Evolutionary conservation across 2,888 invertebrate genomes (phyloP), one percentile per base, ranked within the genome.

Genomic region (Pristionchus entomophagus): DNA sequence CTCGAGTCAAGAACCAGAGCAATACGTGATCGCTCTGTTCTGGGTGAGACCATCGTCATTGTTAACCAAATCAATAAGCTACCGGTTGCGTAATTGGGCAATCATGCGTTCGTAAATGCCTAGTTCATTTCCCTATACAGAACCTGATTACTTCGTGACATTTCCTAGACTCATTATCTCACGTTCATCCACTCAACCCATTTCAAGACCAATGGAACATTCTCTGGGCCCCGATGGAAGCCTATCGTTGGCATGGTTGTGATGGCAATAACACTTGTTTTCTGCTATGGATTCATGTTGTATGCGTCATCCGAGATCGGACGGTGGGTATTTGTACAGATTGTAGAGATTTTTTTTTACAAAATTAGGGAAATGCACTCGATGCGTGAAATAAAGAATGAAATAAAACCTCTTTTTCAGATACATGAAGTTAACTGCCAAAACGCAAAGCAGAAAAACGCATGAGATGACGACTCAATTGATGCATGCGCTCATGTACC

Each of bases 191-290:
- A 45, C 6, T 45, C 8, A 45, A 22, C 32, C 1, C 2, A 62
- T 35, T 14, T 62, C 62, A 32, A 73, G 73, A 45, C 45, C 10
- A 73, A 73, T 35, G 73, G 73, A 1, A 45, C 73, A 8, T 73
- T 73, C 73, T 10, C 5, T n/a, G 73, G 73, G 22, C 73, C 73
- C 0, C 22, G 73, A n/a, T 73, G 73, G 73, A 73, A 73, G 45
- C 73, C 73, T 2, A 73, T 73, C 10, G 6, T 73, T 17, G 73
- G 73, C 26, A 26, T 73, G 8, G 41, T 38, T 14, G 45, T 73
- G 10, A 73, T 73, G 73, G 73, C 73, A 0, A 3, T 26, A 0
- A 73, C 73, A 3, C 41, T 73, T 41, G 14, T n/a, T 6, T n/a
- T 8, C 26, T 22, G 73, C n/a, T 73, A 73, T 17, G 73, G 45